Evolutionary conservation across 2,888 invertebrate genomes (phyloP), one percentile per base, ranked within the genome.

Genomic region (Agapetus fuscipes): DNA sequence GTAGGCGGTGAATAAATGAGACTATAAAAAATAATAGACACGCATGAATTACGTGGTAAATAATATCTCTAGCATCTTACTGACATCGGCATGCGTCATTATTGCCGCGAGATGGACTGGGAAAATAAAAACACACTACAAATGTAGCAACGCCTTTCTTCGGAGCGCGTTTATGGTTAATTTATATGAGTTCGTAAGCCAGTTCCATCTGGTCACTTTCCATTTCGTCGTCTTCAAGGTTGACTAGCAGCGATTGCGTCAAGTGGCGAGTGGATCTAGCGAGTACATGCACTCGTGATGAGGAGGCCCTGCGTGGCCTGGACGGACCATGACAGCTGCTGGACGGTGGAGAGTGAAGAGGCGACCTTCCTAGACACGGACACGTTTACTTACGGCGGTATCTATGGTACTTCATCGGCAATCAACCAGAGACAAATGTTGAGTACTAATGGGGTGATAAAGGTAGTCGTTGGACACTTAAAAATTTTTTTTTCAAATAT

Each of bases 191-290:
- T 14, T 32, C 17, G 14, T 34, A 34, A 25, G 27, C 30, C 28
- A 17, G 41, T 37, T 39, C 25, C 31, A 32, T 29, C 41, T 30
- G 39, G 39, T 33, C 41, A 41, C 45, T 45, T 45, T 45, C 45
- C 45, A 45, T 45, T 45, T 41, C 39, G 26, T 20, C 36, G 35
- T 32, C 31, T 45, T 45, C 45, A 45, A 45, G 45, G 45, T 45
- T 36, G 36, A 39, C 45, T 15, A 30, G 30, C 24, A 13, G 25
- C 25, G 24, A 34, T 43, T 27, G 33, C 34, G 38, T 17, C 3
- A 11, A 14, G 7, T 17, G 10, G 10, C n/a, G 10, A 17, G 27
- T 14, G 29, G 20, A 25, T 30, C 25, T 15, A 26, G 32, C 10
- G 27, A n/a, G 9, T n/a, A 25, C 31, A 34, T 17, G 26, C 15